Base-by-base conservation (phyloP, 1,140 invertebrate genomes). In the Riptortus pedestris region DNA sequence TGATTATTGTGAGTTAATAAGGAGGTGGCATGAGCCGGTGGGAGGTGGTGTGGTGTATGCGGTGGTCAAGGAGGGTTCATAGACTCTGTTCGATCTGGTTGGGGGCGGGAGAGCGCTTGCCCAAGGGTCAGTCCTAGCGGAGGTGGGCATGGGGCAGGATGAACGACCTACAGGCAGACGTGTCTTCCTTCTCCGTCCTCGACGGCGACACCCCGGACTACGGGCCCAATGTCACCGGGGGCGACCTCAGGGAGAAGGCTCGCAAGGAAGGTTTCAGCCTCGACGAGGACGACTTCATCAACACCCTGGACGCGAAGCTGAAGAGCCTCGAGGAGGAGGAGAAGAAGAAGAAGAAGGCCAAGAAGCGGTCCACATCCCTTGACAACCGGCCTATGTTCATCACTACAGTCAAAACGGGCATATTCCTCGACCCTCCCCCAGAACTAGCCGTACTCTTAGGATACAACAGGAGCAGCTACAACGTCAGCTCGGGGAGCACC, bases 391-490 rank as follows among this genome's bases (percentile, higher is more conserved):
- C 70, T 2, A 66, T 71, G 65, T 90, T 90, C 69, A 81, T 89
- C 43, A 89, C 87, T 0, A 88, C 86, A 0, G 87, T 91, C 5
- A 86, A 84, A 64, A 82, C 79, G 24, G 87, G 88, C 1, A 81
- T 85, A 67, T 91, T 89, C 70, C 73, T 91, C 55, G 83, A 85
- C 70, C 87, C 88, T 1, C 85, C 87, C 0, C 83, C 85, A 22
- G 84, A 87, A 69, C 75, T 87, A 38, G 85, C 86, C 0, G 73
- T 76, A 18, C 76, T 85, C 1, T 75, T 85, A 2, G 83, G 83
- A 0, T 71, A 77, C 65, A 76, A 76, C 47, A 71, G 72, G 18
- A 68, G 24, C 58, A 64, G 47, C 59, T 65, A 65, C 45, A 65
- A 65, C 43, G 45, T 38, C 1, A 70, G 68, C 18, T 65, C 69